phyloP scores from a whole-genome alignment of 2,888 invertebrate species.

The Lydus trimaculatus region DNA sequence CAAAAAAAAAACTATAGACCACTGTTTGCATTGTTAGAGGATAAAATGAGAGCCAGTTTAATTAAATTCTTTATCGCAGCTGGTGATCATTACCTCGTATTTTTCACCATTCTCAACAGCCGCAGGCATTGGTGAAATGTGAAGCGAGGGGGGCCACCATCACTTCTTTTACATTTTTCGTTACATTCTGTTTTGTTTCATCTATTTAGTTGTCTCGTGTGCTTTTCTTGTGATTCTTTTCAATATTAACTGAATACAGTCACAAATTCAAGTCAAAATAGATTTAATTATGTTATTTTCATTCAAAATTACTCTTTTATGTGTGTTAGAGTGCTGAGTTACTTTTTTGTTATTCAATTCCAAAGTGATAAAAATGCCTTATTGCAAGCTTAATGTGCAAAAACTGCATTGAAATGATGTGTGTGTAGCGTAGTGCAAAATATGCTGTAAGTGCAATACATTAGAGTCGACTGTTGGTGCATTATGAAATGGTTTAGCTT shows the following conservation, averaged over 20 bases:
- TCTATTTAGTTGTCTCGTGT: not conserved
- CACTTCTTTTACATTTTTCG: not conserved
- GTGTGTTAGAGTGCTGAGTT: no score
- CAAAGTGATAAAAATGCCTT: not conserved
- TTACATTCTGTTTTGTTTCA: not conserved
- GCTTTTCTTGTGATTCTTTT: not conserved
- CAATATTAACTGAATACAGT: not conserved
- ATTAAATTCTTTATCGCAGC: constrained; percentile 13
- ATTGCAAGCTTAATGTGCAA: constrained; percentile 5
- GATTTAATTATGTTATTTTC: not conserved
- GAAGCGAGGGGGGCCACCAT: not conserved
- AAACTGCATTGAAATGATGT: not conserved
- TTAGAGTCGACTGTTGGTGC: not conserved
- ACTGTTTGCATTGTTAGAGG: constrained; percentile 11
- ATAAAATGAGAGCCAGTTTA: constrained; percentile 3
- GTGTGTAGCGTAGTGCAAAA: not conserved
- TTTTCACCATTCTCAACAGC: constrained; percentile 6
- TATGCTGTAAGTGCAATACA: constrained; percentile 7
- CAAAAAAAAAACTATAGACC: not conserved
- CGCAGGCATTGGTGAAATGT: not conserved
- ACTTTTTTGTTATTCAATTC: no score
- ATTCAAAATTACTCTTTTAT: not conserved
- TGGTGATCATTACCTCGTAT: constrained; percentile 15
- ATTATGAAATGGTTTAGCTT: constrained; percentile 14
- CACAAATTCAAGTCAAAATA: not conserved